Evolutionary conservation across 2,797 vertebrate species (phyloP).

Genomic region (Ispidina lecontei): DNA sequence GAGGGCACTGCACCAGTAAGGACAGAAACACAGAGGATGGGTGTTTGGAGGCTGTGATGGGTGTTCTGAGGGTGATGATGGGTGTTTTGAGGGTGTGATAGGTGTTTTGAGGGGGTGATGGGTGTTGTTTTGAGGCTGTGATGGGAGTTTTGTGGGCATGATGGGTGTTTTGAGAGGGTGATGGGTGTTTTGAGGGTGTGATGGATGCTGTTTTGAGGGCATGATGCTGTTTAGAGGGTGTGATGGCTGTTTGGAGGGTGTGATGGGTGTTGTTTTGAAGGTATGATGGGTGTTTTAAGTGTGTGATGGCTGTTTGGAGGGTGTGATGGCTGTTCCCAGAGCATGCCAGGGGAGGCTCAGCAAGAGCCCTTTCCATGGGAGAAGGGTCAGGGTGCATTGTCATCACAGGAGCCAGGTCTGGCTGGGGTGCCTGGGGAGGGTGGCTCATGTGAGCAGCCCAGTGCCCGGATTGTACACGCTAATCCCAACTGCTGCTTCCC

Average conservation of each 20-base stretch:
- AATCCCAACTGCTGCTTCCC: slow-evolving; percentile 59
- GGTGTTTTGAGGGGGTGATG: too few species aligned
- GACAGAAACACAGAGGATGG: background rate
- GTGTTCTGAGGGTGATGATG: too few species aligned
- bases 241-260: background rate
- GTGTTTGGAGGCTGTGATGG: background rate
- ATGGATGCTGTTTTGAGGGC: background rate
- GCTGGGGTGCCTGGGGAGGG: rapidly evolving
- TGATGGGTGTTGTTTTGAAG: too few species aligned
- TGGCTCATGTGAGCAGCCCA: too few species aligned
- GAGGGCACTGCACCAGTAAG: background rate
- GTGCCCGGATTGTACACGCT: slow-evolving; percentile 20
- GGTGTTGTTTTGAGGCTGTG: too few species aligned
- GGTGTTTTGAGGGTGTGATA: too few species aligned
- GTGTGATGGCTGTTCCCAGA: background rate
- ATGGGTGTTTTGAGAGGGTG: too few species aligned
- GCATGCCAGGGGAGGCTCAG: background rate
- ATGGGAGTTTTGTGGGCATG: too few species aligned
- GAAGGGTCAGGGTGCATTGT: rapidly evolving
- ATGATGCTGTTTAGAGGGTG: too few species aligned
- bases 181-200: too few species aligned
- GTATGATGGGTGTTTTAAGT: too few species aligned
- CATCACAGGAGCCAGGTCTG: background rate
- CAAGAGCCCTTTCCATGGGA: background rate
- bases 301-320: too few species aligned